Base-by-base conservation (phyloP, 2,113 vertebrate species). In the Rhipidura dahli region DNA sequence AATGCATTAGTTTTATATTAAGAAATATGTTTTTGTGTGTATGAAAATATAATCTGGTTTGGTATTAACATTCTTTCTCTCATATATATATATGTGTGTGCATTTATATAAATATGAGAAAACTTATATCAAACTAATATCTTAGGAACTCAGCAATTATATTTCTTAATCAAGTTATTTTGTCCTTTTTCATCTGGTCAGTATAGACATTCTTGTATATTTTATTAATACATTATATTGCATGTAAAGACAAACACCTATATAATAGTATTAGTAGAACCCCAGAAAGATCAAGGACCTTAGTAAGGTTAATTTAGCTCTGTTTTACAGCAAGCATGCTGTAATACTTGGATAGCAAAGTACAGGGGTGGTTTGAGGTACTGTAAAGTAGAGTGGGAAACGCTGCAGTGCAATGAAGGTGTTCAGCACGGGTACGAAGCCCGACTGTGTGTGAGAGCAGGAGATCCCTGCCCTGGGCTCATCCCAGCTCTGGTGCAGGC, bases 181-280 rank as follows among this genome's bases (percentile, higher is more conserved):
- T 93, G n/a, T 72, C 54, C 21, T 73, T 93, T 95, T 91, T 93
- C 78, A 81, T 95, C 88, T 92, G 92, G 59, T 93, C 71, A 53
- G 12, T 70, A 18, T 44, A 70, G 79, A 70, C 22, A 30, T 94
- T 93, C 47, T 66, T 90, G 11, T 78, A 3, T 73, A 31, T 88
- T 88, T 92, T 92, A 77, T 88, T 83, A 75, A 66, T 53, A 12
- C 0, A 0, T 73, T 90, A 57, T 53, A 70, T 63, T 83, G 26
- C 31, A 14, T 33, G 9, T 86, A 66, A 80, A 57, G 87, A 80
- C 68, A 88, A 94, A 92, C 39, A 81, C 42, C 71, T 89, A n/a
- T 81, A 59, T 73, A 80, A 77, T 49, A 66, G 30, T 73, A n/a
- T 90, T 93, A 83, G 31, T 22, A 75, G 73, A 84, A 71, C 71